A percentile compares a stretch with the other conserved stretches of the same genome.
Evolutionary conservation across 2,888 invertebrate species (phyloP).

Genomic region (Macrosiphum euphorbiae): DNA sequence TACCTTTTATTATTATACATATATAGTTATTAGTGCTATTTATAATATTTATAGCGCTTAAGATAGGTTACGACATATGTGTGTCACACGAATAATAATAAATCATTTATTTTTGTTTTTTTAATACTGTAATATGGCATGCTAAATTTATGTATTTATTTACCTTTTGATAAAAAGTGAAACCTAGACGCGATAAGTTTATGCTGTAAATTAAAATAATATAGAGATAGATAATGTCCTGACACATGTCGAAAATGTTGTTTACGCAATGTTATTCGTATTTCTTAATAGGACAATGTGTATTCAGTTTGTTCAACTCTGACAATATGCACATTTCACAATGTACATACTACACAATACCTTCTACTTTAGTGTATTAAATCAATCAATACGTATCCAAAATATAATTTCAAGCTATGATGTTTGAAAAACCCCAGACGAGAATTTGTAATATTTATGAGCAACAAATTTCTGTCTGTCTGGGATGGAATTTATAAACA

Average conservation of each 20-base stretch:
- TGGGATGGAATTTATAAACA: too few species aligned
- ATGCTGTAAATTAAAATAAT: slow-evolving; percentile 1
- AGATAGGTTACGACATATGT: too few species aligned
- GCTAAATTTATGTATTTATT: background rate
- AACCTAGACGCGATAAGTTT: background rate
- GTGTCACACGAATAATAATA: background rate
- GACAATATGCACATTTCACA: background rate
- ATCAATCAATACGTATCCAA: background rate
- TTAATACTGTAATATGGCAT: background rate
- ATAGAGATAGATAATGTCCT: background rate
- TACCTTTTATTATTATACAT: background rate
- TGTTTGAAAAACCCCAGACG: background rate
- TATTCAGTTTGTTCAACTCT: background rate
- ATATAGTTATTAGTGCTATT: background rate
- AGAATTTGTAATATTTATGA: too few species aligned
- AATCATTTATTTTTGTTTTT: background rate
- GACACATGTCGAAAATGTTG: background rate
- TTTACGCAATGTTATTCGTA: background rate
- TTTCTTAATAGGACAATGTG: background rate
- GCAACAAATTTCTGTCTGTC: too few species aligned
- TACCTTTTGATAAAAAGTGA: background rate
- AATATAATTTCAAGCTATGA: background rate
- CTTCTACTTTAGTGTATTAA: background rate
- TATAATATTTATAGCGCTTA: background rate
- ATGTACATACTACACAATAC: background rate